Evolutionary conservation across 2,888 invertebrate species (phyloP).

Genomic region (Kuschelorhynchus macadamiae): DNA sequence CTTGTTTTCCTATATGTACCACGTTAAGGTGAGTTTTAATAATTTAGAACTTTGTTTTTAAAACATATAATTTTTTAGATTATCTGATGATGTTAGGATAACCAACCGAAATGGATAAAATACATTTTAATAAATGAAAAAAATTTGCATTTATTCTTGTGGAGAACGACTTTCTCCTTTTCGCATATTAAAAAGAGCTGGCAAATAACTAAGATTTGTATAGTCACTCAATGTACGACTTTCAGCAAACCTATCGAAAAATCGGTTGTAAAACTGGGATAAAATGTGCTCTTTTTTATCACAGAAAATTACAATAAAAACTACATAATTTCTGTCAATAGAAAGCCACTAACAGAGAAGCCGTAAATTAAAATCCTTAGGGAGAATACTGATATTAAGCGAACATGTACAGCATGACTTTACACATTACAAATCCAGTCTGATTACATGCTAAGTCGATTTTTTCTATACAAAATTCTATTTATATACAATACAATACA

Average conservation of each 20-base stretch:
- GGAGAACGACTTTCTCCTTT: too few relatives aligned
- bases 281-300: constrained; percentile 36
- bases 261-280: constrained; percentile 13
- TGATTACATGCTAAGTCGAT: constrained; percentile 9
- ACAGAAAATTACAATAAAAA: constrained; percentile 42
- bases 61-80: too few relatives aligned
- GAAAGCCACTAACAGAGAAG: constrained; percentile 8
- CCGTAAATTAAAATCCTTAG: constrained; percentile 8
- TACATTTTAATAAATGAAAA: too few relatives aligned
- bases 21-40: too few relatives aligned
- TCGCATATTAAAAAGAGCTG: too few relatives aligned
- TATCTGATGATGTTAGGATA: too few relatives aligned
- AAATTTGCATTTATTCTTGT: too few relatives aligned
- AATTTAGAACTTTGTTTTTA: too few relatives aligned
- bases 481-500: constrained; percentile 18
- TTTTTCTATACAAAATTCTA: constrained; percentile 11
- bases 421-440: constrained; percentile 16
- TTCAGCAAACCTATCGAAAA: constrained; percentile 19
- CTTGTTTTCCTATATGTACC: too few relatives aligned
- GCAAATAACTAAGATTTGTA: too few relatives aligned
- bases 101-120: too few relatives aligned
- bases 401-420: constrained; percentile 12
- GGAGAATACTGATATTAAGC: constrained; percentile 23
- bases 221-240: too few relatives aligned
- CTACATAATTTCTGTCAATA: constrained; percentile 16